Conservation (phyloP, 2,888 invertebrate species). For the Chironomus tentans region DNA sequence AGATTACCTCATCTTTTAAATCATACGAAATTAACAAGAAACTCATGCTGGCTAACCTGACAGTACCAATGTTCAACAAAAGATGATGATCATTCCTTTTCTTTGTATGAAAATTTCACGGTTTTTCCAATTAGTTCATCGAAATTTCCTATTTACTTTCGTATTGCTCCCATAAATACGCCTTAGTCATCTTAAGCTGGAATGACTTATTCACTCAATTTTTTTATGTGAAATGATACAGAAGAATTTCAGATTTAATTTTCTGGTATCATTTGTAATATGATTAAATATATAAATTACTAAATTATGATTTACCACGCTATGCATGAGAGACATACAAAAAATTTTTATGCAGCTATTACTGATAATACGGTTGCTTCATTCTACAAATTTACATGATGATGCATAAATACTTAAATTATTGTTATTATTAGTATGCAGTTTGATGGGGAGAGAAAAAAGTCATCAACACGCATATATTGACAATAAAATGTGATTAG, state of each 20-base stretch:
- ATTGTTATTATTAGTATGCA: background rate
- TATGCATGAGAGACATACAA: background rate
- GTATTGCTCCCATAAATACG: too few relatives aligned
- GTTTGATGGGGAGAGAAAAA: background rate
- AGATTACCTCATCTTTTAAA: too few relatives aligned
- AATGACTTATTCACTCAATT: background rate
- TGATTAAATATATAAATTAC: background rate
- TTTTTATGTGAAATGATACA: background rate
- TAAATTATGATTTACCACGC: constrained; percentile 1
- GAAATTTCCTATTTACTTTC: too few relatives aligned
- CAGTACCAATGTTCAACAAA: too few relatives aligned
- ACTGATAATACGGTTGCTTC: background rate
- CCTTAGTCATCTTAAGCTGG: background rate
- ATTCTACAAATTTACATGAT: background rate
- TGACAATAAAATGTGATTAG: constrained; percentile 10
- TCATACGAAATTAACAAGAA: too few relatives aligned
- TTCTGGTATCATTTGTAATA: background rate
- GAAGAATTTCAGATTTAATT: background rate
- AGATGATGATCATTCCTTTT: too few relatives aligned
- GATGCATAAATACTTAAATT: background rate
- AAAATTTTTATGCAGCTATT: too few relatives aligned
- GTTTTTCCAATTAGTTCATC: too few relatives aligned
- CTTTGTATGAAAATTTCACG: too few relatives aligned
- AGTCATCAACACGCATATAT: background rate
- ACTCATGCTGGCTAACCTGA: too few relatives aligned